Evolutionary conservation across 1,140 invertebrate species (phyloP).

Genomic region (Ptiloglossa arizonensis): DNA sequence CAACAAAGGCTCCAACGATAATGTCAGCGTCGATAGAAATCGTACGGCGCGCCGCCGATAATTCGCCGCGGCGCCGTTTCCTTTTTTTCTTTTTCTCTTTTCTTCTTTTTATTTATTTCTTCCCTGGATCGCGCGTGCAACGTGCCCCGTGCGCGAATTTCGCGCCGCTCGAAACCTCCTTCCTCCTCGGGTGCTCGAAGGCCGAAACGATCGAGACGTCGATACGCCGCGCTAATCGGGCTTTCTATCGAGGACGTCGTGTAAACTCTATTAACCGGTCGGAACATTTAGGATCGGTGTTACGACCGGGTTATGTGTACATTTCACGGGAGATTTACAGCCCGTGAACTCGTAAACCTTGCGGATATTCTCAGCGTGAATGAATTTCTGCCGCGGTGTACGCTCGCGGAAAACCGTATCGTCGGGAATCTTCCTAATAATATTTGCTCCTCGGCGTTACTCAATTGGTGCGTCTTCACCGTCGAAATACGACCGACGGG

Average conservation of each 20-base stretch:
- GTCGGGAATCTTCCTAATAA: no score
- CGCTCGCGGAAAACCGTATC: not conserved
- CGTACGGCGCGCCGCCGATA: not conserved
- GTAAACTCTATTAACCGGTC: not conserved
- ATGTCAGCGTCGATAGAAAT: conserved; percentile 8
- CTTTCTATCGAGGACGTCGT: not conserved
- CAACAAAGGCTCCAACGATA: conserved; percentile 4
- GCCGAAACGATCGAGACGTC: not conserved
- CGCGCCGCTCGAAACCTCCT: not conserved
- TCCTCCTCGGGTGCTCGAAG: not conserved
- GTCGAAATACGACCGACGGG: no score
- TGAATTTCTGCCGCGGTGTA: not conserved
- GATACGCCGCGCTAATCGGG: not conserved
- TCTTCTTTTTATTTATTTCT: no score
- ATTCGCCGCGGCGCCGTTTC: not conserved
- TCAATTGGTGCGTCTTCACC: no score
- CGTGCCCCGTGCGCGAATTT: no score
- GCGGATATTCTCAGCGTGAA: not conserved
- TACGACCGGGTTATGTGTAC: not conserved
- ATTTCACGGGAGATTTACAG: conserved; percentile 3
- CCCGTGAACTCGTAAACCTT: not conserved
- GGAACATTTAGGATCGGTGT: not conserved
- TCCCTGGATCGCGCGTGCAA: no score
- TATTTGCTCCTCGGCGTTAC: no score
- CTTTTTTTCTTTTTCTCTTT: not conserved